Base-by-base conservation (phyloP, 2,797 vertebrate genomes). In the Strix occidentalis region DNA sequence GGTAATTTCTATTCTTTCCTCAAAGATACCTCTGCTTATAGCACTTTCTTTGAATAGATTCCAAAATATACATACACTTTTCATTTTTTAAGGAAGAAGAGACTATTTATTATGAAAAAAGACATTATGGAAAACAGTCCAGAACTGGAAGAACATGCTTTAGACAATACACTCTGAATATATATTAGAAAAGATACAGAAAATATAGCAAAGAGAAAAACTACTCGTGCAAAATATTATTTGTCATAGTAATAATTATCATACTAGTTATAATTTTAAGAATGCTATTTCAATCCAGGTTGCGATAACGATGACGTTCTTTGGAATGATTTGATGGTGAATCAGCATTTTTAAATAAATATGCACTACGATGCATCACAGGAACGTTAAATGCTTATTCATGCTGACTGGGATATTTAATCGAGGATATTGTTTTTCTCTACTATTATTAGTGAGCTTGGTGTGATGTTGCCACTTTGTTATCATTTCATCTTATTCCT, bases 321-420 rank as follows among this genome's bases (percentile, higher is more conserved):
- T 91, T 84, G 19, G 33, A 94, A 65, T 79, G 41, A 33, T 60
- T 84, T 74, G 43, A 68, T 86, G 71, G 83, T 82, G 74, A 80
- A 93, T 51, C 66, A 83, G 54, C 20, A 33, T 86, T 93, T 93
- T 88, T 93, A 48, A 14, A 28, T 56, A 9, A 63, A 31, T 85
- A 43, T 86, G 58, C 21, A 69, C 17, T 81, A 81, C 35, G 58
- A 45, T 91, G 76, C 82, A 70, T 90, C 74, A 84, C 51, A 91
- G 70, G 79, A 93, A 81, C 43, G 50, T 91, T 72, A 91, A 96
- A 94, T 96, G 84, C 88, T 92, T 95, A 75, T 97, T 95, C 74
- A 72, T 64, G 64, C 79, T 94, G 51, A 94, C 84, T 83, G 86
- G 29, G 74, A 53, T 92, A 83, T 72, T 95, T 69, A 57, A 92